Percentiles rank a stretch among this genome's conserved stretches.
Conservation (phyloP, 64 coral and sea anemone genomes). For the Actinia equina region DNA sequence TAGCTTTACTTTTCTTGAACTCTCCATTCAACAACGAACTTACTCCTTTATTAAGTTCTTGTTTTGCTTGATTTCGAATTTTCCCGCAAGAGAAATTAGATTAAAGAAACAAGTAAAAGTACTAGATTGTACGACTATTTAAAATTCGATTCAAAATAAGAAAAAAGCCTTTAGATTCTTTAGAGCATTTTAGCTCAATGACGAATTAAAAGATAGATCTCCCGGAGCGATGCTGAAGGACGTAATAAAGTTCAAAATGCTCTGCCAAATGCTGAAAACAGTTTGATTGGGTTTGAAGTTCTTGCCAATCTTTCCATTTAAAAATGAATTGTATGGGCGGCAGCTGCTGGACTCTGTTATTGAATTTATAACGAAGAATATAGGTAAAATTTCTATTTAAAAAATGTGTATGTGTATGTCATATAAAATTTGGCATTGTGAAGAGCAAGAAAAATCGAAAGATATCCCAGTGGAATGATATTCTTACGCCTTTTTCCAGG, state of each 20-base stretch:
- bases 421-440: too few species aligned
- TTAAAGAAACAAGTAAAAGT: too few species aligned
- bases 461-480: too few species aligned
- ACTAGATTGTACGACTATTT: background rate
- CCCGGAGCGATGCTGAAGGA: slow-evolving; percentile 2
- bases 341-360: background rate
- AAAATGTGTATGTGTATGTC: background rate
- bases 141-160: background rate
- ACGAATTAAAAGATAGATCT: background rate
- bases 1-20: too few species aligned
- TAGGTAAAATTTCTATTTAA: background rate
- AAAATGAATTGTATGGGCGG: background rate
- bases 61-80: too few species aligned
- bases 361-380: background rate
- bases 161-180: background rate
- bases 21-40: too few species aligned
- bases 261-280: background rate
- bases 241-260: background rate
- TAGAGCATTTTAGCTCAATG: background rate
- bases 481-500: too few species aligned
- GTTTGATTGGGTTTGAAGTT: background rate
- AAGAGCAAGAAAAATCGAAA: too few species aligned
- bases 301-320: background rate
- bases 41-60: too few species aligned
- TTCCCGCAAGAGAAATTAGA: too few species aligned